Evolutionary conservation across 1,140 invertebrate species (phyloP), one percentile per base, ranked within the genome.

Genomic region (Cryptotermes secundus): DNA sequence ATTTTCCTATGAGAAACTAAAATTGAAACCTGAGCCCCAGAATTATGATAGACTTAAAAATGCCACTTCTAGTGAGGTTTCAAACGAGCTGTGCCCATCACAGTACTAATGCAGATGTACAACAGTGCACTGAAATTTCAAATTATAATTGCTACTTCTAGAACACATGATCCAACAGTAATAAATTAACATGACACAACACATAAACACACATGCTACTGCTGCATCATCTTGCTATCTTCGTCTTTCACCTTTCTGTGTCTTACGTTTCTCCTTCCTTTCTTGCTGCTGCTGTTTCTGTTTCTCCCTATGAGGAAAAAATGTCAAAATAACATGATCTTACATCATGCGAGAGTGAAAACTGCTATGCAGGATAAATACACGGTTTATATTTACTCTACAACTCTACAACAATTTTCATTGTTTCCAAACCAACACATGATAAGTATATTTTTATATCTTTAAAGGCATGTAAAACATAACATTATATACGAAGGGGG

Each of bases 211-310:
- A 84, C 34, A 65, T 14, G 26, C 34, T 26, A 65, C 24, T 80
- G 14, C 22, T 80, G n/a, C 36, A 59, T 34, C 84, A 81, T 24
- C 22, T 85, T 92, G 94, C 94, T 96, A 96, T 93, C 96, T 94
- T 86, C 95, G 92, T 86, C 95, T 90, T 90, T 97, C 96, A 22
- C 94, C 94, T 90, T 97, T 97, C 86, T 95, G 94, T 87, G 96
- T 96, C 89, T 96, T 96, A 34, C 96, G 93, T 87, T 96, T 97
- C 87, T 97, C 96, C 88, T 97, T 96, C 86, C 96, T 97, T 34
- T 97, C 96, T 89, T 96, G 95, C 87, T 94, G 94, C 72, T 94
- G 86, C 88, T 96, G 94, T 88, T 96, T 97, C 88, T 97, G 96
- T 88, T 96, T 96, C 87, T 96, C 95, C 87, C 95, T 96, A 88